Evolutionary conservation across 1,140 invertebrate genomes (phyloP), one percentile per base, ranked within the genome.

Genomic region (Pseudobourletiella spinata): DNA sequence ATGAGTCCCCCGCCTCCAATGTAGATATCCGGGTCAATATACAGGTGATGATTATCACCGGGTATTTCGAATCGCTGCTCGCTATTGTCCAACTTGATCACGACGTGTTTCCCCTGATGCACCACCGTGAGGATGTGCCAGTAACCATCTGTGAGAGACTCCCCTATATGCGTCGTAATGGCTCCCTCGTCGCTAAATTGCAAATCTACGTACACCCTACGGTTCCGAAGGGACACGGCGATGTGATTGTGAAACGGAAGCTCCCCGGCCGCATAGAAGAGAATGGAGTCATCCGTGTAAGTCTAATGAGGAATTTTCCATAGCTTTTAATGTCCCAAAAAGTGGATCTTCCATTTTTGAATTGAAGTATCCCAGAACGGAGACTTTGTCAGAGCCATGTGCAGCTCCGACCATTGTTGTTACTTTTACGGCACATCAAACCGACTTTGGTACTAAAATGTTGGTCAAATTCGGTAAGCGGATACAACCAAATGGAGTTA

Each of bases 21-120:
- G 71, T 93, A 94, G 66, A 94, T 89, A 73, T 91, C 87, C 3
- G 92, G 91, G 78, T 96, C 91, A 46, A 96, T 89, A 64, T 90
- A 88, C 59, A 95, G 80, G 73, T 90, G 84, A 66, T 83, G 82
- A 67, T 83, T 83, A 18, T 81, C 78, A 2, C 86, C 85, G 0
- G 84, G 83, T 28, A 93, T 79, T 68, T 86, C 81, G 46, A 89
- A 79, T 0, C 79, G 74, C 66, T 84, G 81, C 3, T 84, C 79
- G 73, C 92, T 86, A 3, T 84, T 79, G 73, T 93, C 86, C 8
- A 95, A 76, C 61, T 84, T 82, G 1, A 95, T 78, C 62, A 80
- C 78, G 0, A 95, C 81, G 1, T 78, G 78, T 61, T 83, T 82
- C 30, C 85, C 82, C 68, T 85, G 81, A 72, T 95, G 87, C 39